Evolutionary conservation across 2,113 vertebrate genomes (phyloP).

Genomic region (Lepus timidus): DNA sequence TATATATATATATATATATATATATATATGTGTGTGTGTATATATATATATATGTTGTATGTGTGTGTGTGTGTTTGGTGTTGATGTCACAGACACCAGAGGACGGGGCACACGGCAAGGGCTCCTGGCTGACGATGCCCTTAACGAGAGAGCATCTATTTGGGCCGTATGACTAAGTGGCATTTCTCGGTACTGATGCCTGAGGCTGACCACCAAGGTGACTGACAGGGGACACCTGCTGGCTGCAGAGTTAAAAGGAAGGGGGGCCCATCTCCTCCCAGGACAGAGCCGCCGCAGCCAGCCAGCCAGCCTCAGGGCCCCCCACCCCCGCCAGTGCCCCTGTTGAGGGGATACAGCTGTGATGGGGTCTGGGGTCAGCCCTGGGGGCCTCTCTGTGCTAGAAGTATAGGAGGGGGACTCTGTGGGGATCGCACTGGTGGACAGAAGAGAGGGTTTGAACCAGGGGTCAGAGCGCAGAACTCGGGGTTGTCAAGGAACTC

Average conservation of each 20-base stretch:
- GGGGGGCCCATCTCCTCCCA: neutral
- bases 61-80: neutral
- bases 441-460: neutral
- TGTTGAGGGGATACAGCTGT: neutral
- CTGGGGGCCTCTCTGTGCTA: neutral
- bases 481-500: neutral
- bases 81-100: neutral
- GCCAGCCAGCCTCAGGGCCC: neutral
- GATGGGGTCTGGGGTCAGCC: neutral
- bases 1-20: neutral
- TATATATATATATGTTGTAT: too few species aligned
- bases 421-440: neutral
- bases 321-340: neutral
- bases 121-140: conserved; percentile 7
- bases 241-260: neutral
- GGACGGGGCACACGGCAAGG: neutral
- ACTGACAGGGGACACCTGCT: neutral
- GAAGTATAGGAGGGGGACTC: neutral
- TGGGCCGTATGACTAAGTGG: conserved; percentile 67
- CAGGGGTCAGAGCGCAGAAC: neutral
- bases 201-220: conserved; percentile 46
- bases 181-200: conserved; percentile 74
- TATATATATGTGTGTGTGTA: neutral
- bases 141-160: conserved; percentile 61
- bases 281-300: neutral